These are phyloP conservation scores for Musca domestica DNA, from an alignment of 1,140 invertebrate species.

Conservation along the genomic window DNA sequence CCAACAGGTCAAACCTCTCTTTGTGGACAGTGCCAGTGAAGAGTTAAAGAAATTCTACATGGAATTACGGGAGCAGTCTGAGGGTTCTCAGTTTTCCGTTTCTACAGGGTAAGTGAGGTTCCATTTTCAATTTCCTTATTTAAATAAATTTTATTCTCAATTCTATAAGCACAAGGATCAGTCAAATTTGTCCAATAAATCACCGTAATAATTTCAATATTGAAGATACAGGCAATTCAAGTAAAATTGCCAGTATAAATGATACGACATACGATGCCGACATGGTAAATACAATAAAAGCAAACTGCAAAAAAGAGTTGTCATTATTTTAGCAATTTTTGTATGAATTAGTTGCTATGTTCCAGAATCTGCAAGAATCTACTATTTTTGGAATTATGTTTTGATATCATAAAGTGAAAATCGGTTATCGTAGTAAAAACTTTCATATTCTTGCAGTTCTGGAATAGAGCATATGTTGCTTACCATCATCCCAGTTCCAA, in stretches of 20 bases:
- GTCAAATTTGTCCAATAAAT: not conserved
- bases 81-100: not conserved
- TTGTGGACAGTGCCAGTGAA: constrained; percentile 68
- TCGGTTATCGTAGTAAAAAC: no score
- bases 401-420: no score
- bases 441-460: no score
- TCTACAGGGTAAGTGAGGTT: constrained; percentile 18
- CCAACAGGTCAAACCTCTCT: constrained; percentile 81
- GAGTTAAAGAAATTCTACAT: constrained; percentile 81
- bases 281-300: constrained; percentile 45
- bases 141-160: not conserved
- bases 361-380: no score
- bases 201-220: constrained; percentile 58
- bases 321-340: constrained; percentile 4
- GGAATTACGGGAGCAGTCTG: constrained; percentile 60
- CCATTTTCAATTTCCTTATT: constrained; percentile 5
- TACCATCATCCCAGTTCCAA: constrained; percentile 47
- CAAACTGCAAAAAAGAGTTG: constrained; percentile 33
- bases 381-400: no score
- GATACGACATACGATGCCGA: constrained; percentile 45
- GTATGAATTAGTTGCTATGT: not conserved
- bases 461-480: not conserved
- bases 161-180: not conserved
- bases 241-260: constrained; percentile 50
- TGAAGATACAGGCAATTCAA: constrained; percentile 54